A percentile compares a stretch with the other conserved stretches of the same genome.
Evolutionary conservation across 2,797 vertebrate species (phyloP).

Genomic region (Saxicola maurus): DNA sequence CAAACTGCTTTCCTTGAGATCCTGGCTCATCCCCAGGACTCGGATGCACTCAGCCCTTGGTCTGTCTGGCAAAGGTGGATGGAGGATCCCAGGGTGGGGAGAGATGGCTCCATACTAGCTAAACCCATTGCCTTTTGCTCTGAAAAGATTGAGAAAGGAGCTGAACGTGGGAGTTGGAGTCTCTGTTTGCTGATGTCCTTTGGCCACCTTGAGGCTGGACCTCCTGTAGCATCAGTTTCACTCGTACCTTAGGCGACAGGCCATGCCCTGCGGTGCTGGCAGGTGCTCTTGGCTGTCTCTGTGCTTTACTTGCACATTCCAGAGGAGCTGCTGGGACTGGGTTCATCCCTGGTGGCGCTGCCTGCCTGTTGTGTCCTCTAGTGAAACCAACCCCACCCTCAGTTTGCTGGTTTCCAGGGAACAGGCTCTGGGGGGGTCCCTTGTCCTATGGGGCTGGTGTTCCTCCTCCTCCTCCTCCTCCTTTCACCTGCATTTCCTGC

Average conservation of each 20-base stretch:
- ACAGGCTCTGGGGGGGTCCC: background rate
- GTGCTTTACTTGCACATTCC: conserved; percentile 17
- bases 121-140: background rate
- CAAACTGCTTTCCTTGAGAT: background rate
- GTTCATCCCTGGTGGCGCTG: background rate
- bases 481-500: background rate
- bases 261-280: background rate
- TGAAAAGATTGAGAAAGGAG: background rate
- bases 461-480: background rate
- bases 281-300: background rate
- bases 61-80: background rate
- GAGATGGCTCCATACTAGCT: rapidly evolving
- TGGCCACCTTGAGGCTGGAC: conserved; percentile 13
- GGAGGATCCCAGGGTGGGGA: background rate
- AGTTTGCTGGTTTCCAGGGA: background rate
- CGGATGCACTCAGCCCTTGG: background rate
- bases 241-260: background rate
- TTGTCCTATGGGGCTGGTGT: background rate
- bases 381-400: background rate
- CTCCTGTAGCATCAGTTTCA: background rate
- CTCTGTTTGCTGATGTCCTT: background rate
- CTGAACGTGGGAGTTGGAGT: background rate
- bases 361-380: background rate
- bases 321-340: background rate
- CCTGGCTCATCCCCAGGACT: conserved; percentile 10